Percentiles rank a stretch among this genome's conserved stretches.
phyloP scores from a whole-genome alignment of 2,113 vertebrate species.

The Upupa epops region DNA sequence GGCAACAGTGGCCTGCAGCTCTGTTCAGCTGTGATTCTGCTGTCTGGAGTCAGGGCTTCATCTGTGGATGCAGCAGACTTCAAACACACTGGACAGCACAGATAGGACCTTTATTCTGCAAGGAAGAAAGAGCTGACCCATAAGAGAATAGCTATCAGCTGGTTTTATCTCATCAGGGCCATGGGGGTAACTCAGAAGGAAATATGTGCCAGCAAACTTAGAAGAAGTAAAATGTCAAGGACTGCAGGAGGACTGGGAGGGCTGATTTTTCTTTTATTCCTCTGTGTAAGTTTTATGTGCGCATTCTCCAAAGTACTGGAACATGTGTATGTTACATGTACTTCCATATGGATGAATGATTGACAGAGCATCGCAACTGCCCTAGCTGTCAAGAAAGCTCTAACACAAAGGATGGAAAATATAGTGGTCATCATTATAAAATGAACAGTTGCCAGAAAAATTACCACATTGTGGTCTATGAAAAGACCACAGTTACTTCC shows the following conservation, averaged over 20 bases:
- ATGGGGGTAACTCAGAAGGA: not conserved
- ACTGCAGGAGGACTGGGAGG: not conserved
- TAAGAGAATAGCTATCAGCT: not conserved
- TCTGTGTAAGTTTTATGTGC: not conserved
- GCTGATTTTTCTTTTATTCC: not conserved
- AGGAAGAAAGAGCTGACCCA: not conserved
- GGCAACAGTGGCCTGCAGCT: not conserved
- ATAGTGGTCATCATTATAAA: slow-evolving; percentile 15
- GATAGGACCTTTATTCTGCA: not conserved
- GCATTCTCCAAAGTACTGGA: not conserved
- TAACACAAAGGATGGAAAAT: slow-evolving; percentile 34
- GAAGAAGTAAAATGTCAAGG: not conserved
- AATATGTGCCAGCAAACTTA: not conserved
- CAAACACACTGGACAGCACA: not conserved
- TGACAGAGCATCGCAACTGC: not conserved
- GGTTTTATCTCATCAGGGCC: not conserved
- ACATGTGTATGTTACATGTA: not conserved
- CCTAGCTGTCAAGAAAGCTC: slow-evolving; percentile 8
- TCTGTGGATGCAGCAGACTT: not conserved
- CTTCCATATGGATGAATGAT: not conserved
- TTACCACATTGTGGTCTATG: not conserved
- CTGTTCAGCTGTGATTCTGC: not conserved
- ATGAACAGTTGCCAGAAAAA: slow-evolving; percentile 15
- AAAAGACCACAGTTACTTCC: slow-evolving; percentile 50
- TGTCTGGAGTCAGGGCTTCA: not conserved